Evolutionary conservation across 2,797 vertebrate genomes (phyloP), one percentile per base, ranked within the genome.

Genomic region (Zalophus californianus): DNA sequence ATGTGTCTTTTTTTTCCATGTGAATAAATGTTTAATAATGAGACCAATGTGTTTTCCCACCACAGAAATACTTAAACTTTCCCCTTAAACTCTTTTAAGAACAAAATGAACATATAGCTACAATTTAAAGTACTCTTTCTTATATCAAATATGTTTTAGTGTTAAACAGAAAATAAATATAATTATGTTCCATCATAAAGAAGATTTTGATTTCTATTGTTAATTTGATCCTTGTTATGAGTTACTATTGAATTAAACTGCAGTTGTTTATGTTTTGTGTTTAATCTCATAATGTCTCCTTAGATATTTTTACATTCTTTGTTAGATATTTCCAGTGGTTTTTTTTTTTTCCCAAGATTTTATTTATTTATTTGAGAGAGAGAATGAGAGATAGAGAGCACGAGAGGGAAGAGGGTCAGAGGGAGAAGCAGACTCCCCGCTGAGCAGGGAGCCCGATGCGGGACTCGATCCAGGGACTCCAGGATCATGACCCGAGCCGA

Each of bases 61-160:
- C 92, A 82, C 2, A 95, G 64, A 94, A 94, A 96, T 87, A 77
- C 64, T 94, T 77, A 82, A 29, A 86, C n/a, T 72, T 96, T 86
- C 5, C 56, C 38, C 68, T 92, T 94, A 91, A 82, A 66, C n/a
- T 77, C 4, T 90, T 94, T 93, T 94, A 90, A 84, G 48, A 12
- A 86, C 14, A 58, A 56, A 92, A 90, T 88, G 27, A 96, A 66
- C 38, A 73, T 44, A 60, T 2, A 94, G 23, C 23, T 83, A 6
- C 73, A 84, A 88, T 66, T 93, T 89, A 75, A 79, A 92, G 13
- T 94, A 52, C 32, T 60, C 32, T 89, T 84, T 79, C 48, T 91
- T 32, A 29, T n/a, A 62, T 70, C 80, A 86, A 86, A 75, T 77
- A 11, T 54, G 50, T 86, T 85, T 96, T 86, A 91, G 4, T 94